Evolutionary conservation across 2,797 vertebrate genomes (phyloP), one percentile per base, ranked within the genome.

Genomic region (Sebastes nivosus): DNA sequence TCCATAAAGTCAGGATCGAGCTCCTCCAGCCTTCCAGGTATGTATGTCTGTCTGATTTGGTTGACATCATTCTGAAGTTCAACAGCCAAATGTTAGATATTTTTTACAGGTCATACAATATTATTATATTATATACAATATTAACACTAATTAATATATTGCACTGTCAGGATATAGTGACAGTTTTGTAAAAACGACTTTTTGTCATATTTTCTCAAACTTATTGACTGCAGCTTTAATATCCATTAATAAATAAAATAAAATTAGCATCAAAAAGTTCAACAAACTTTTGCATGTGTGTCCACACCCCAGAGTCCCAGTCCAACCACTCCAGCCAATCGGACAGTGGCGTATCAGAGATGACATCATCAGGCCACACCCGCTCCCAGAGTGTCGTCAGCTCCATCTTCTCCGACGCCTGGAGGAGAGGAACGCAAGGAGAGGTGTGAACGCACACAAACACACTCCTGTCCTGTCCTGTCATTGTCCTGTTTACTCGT

Each of bases 251-350:
- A 11, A 4, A 25, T 18, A 2, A 54, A 24, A 54, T 3, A 4
- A 1, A 36, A 27, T 25, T 18, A 38, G 7, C 6, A 6, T 38
- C 2, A 20, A 13, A 36, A 32, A 24, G 2, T 16, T 38, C 1
- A 52, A 42, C 13, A 32, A 8, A 11, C 10, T n/a, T 42, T 8
- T 46, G 14, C 4, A 46, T 36, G 8, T 38, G 4, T 32, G 18
- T 58, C 11, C 24, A 3, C 55, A 4, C 46, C 18, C 10, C 81
- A 97, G 96, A 97, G 88, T 96, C 95, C 30, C 98, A 99, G 70
- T 99, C 98, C 75, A 99, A 98, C 93, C 97, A 99, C 94, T 99
- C 98, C 75, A 98, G 97, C 94, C 98, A 99, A 84, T 99, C 98
- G 58, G 98, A 99, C 89, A 99, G 98, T 8, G 98, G 98, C 2